Conservation (phyloP, 2,797 vertebrate species). For the Lithobates pipiens region DNA sequence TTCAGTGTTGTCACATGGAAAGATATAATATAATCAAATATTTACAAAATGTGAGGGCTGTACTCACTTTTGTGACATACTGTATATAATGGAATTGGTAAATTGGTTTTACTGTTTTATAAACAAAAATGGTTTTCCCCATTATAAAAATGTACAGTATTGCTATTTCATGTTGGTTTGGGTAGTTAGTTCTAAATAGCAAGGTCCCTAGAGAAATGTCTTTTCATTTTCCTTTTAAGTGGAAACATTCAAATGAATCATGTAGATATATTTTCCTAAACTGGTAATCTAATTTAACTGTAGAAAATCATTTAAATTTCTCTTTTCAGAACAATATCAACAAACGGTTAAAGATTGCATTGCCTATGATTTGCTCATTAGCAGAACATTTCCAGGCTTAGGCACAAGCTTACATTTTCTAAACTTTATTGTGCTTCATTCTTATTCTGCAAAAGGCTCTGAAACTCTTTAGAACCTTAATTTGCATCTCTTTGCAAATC, state of each 20-base stretch:
- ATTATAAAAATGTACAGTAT: neutral
- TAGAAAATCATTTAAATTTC: neutral
- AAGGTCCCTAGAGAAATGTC: neutral
- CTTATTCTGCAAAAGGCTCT: slow-evolving; percentile 8
- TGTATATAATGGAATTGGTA: too few relatives aligned
- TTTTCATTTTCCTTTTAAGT: neutral
- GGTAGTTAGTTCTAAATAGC: neutral
- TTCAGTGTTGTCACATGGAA: too few relatives aligned
- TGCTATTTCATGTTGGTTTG: neutral
- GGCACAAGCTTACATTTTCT: slow-evolving; percentile 11
- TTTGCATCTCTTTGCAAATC: slow-evolving; percentile 37
- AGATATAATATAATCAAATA: too few relatives aligned
- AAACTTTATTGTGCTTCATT: slow-evolving; percentile 32
- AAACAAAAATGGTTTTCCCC: too few relatives aligned
- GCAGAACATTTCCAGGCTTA: neutral
- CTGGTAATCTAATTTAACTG: neutral
- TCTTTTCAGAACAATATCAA: neutral
- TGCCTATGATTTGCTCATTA: neutral
- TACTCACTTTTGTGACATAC: too few relatives aligned
- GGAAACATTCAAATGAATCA: neutral
- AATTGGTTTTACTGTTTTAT: too few relatives aligned
- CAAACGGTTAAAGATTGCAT: neutral
- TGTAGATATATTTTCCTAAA: neutral
- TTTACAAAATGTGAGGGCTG: too few relatives aligned
- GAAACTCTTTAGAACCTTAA: slow-evolving; percentile 33